Evolutionary conservation across 30 jellyfish, hydroid and myxozoan species (phyloP), one percentile per base, ranked within the genome.

Genomic region (Chrysaora quinquecirrha): DNA sequence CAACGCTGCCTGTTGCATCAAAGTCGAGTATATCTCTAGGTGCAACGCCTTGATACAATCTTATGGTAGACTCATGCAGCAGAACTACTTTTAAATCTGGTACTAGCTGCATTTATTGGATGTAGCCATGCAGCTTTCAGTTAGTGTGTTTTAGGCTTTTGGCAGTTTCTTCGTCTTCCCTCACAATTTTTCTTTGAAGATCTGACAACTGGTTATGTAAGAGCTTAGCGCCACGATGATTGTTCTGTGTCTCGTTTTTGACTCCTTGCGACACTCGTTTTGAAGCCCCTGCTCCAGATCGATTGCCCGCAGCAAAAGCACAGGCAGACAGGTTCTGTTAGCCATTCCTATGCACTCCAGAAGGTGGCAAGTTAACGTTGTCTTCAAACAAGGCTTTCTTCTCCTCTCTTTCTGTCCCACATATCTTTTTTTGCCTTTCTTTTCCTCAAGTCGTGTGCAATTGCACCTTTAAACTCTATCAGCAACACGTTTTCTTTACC

Each of bases 291-390:
- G 33, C 71, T 3, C 20, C 20, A 11, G 7, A 4, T 3, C 71
- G 71, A 58, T 58, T 58, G 10, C 71, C 33, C 4, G 71, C 71
- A 58, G 7, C 71, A 58, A n/a, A 58, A 4, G 20, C 32, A n/a
- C 19, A 7, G 10, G 33, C 6, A 20, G 32, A n/a, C 4, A 58
- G 4, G 71, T 58, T 58, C 19, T 21, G 6, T 9, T 3, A 20
- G 29, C 19, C 33, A 58, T 25, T 21, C 19, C 33, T 21, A 19
- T 58, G 19, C 11, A 58, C 29, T 4, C 19, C 71, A 4, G 71
- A 58, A 3, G 71, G 71, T 58, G 71, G 71, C 20, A 58, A 19
- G 20, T 58, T 58, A 9, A 25, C 11, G 71, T 58, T 19, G 6
- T 19, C 11, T 58, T 58, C 71, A 58, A 58, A 58, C 7, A 20